These are phyloP conservation scores for Peromyscus leucopus DNA, from an alignment of 2,113 vertebrate genomes.

Conservation along the genomic window DNA sequence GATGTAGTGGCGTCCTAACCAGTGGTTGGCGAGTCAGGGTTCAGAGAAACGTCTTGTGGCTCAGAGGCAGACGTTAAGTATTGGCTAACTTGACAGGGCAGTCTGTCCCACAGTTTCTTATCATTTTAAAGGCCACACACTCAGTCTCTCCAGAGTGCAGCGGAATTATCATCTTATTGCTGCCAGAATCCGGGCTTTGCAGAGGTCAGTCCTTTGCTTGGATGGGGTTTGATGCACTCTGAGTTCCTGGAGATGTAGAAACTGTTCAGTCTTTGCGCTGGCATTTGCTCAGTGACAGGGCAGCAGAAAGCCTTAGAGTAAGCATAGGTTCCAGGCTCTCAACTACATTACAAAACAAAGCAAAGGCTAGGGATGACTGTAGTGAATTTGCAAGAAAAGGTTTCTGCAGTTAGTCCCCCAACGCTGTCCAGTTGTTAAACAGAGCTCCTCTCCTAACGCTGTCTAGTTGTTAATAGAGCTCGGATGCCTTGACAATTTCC, in stretches of 20 bases:
- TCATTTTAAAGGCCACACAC: not conserved
- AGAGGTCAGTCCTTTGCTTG: not conserved
- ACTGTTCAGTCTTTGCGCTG: not conserved
- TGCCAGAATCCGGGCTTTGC: not conserved
- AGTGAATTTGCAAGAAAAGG: not conserved
- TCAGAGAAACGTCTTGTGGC: not conserved
- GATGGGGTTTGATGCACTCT: not conserved
- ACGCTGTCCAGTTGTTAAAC: not conserved
- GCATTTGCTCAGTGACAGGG: not conserved
- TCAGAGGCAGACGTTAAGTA: not conserved
- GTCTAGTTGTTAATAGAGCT: conserved; percentile 1
- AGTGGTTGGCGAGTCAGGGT: not conserved
- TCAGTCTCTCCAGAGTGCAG: not conserved
- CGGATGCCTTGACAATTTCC: not conserved
- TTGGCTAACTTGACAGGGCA: not conserved
- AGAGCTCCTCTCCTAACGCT: not conserved
- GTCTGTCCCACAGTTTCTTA: not conserved
- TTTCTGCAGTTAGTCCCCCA: not conserved
- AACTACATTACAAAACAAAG: not conserved
- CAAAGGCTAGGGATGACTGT: not conserved
- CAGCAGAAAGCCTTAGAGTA: not conserved
- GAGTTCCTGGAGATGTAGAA: not conserved
- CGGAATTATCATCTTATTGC: not conserved
- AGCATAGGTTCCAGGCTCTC: not conserved
- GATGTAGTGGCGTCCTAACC: not conserved